Evolutionary conservation across 2,113 vertebrate species (phyloP).

Genomic region (Clinocottus analis): DNA sequence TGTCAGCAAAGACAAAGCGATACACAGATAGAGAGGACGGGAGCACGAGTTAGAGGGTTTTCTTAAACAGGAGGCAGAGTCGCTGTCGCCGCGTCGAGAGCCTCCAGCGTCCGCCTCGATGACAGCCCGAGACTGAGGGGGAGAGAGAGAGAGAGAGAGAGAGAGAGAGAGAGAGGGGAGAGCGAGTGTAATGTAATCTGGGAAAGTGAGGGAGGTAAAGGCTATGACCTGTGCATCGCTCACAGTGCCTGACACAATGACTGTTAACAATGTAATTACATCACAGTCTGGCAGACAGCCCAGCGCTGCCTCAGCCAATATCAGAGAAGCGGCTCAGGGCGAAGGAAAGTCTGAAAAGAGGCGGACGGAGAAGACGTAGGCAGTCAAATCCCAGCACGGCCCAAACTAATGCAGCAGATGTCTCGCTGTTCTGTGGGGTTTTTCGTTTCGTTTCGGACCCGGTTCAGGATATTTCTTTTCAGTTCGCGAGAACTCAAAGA

Average conservation of each 20-base stretch:
- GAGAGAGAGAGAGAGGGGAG: slow-evolving; percentile 14
- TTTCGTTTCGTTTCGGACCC: not conserved
- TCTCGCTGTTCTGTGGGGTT: not conserved
- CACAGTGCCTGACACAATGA: slow-evolving; percentile 62
- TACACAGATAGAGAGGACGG: slow-evolving; percentile 9
- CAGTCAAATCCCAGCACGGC: not conserved
- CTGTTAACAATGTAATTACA: slow-evolving; percentile 73
- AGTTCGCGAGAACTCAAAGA: not conserved
- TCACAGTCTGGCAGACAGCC: slow-evolving; percentile 65
- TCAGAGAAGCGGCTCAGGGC: slow-evolving; percentile 23
- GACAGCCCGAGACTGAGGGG: slow-evolving; percentile 38
- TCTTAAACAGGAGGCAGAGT: not conserved
- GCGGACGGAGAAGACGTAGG: slow-evolving; percentile 5
- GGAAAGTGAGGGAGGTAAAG: slow-evolving; percentile 60
- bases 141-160: slow-evolving; percentile 7
- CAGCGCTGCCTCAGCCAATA: slow-evolving; percentile 48
- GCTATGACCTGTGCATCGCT: slow-evolving; percentile 60
- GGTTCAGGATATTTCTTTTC: not conserved
- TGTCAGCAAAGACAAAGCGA: slow-evolving; percentile 31
- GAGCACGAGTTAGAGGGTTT: slow-evolving; percentile 11
- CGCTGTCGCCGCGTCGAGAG: slow-evolving; percentile 16
- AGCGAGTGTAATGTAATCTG: slow-evolving; percentile 60
- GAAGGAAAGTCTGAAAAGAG: slow-evolving; percentile 36
- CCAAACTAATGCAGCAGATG: not conserved
- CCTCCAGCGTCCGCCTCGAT: slow-evolving; percentile 38